A percentile compares a stretch with the other conserved stretches of the same genome.
Conservation (phyloP, 2,888 invertebrate genomes). For the Drosophila parthenogenetica region DNA sequence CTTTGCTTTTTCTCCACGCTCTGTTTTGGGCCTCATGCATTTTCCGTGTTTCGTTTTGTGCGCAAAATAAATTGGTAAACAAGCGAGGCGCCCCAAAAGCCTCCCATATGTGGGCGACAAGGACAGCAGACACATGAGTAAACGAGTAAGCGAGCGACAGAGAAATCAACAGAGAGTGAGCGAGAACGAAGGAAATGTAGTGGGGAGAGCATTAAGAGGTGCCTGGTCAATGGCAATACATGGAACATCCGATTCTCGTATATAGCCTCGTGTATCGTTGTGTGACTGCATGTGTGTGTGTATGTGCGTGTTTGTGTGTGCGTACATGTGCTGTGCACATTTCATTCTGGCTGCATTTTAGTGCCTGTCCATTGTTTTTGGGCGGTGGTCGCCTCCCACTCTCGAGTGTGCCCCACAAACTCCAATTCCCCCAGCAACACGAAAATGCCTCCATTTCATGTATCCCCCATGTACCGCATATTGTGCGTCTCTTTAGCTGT, state of each 20-base stretch:
- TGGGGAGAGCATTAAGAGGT: constrained; percentile 24
- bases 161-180: constrained; percentile 9
- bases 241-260: constrained; percentile 64
- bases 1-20: constrained; percentile 39
- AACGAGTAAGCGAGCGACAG: constrained; percentile 5
- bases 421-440: constrained; percentile 27
- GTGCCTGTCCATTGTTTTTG: constrained; percentile 68
- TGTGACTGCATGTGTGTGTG: neutral
- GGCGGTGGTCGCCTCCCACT: constrained; percentile 28
- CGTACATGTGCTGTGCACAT: constrained; percentile 46
- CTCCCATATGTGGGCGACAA: constrained; percentile 49
- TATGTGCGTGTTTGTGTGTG: constrained; percentile 16
- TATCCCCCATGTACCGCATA: constrained; percentile 49
- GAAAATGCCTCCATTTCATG: neutral
- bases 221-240: constrained; percentile 74
- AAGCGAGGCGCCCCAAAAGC: constrained; percentile 59
- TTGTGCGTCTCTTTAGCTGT: constrained; percentile 59
- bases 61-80: constrained; percentile 81
- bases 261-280: constrained; percentile 43
- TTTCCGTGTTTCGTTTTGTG: constrained; percentile 81
- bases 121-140: constrained; percentile 16
- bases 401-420: constrained; percentile 13
- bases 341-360: constrained; percentile 65
- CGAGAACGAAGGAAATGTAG: constrained; percentile 2
- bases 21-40: constrained; percentile 70